These are phyloP conservation scores for Mus pahari DNA, from an alignment of 2,113 vertebrate species.

Conservation along the genomic window DNA sequence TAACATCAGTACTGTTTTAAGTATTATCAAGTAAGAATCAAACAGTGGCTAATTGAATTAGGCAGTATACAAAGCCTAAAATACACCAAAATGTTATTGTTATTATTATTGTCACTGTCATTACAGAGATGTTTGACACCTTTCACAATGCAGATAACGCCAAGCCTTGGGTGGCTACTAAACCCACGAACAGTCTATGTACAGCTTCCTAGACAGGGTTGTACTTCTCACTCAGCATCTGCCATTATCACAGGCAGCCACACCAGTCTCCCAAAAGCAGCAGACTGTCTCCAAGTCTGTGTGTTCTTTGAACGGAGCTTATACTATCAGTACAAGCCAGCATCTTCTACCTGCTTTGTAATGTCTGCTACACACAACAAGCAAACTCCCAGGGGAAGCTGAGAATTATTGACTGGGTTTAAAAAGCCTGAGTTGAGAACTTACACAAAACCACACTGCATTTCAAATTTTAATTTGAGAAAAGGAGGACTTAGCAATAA, in stretches of 20 bases:
- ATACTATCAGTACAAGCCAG: neutral
- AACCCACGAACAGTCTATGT: neutral
- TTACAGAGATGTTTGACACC: neutral
- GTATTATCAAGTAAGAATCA: neutral
- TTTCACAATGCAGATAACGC: too few relatives aligned
- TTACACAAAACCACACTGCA: neutral
- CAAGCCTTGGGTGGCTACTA: fast-evolving
- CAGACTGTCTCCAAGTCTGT: neutral
- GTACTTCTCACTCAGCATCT: neutral
- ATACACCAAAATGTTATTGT: neutral
- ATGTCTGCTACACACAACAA: neutral
- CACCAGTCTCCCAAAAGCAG: neutral
- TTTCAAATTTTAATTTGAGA: neutral
- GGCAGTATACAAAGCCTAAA: neutral
- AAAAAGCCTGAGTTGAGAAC: neutral
- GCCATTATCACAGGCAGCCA: neutral
- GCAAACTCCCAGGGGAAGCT: neutral
- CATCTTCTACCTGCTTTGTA: slow-evolving; percentile 15
- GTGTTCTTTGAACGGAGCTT: neutral
- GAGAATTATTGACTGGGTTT: neutral
- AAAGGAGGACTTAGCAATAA: neutral
- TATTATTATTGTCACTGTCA: neutral
- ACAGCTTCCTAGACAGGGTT: neutral
- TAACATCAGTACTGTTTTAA: neutral
- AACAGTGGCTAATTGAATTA: neutral